Conservation (phyloP, 2,113 vertebrate genomes). For the Peromyscus californicus region DNA sequence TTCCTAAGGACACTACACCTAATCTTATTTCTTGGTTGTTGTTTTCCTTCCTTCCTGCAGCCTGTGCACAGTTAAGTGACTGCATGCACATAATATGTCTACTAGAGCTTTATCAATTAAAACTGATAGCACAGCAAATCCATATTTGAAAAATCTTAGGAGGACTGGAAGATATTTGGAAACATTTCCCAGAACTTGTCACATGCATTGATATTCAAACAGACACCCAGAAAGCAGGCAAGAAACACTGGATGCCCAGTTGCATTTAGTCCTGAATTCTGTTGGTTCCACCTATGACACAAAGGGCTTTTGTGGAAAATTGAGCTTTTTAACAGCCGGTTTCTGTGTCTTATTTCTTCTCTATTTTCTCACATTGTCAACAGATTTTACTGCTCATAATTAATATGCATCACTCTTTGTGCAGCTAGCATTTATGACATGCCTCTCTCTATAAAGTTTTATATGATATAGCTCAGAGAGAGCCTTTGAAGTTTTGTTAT, state of each 20-base stretch:
- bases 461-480: neutral
- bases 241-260: neutral
- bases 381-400: neutral
- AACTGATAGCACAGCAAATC: neutral
- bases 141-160: neutral
- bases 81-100: neutral
- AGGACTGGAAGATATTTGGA: neutral
- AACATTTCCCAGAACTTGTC: neutral
- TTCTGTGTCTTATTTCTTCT: neutral
- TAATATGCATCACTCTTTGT: neutral
- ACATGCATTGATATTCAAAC: neutral
- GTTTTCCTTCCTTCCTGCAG: neutral
- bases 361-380: neutral
- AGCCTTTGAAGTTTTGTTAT: neutral
- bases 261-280: neutral
- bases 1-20: neutral
- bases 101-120: neutral
- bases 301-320: neutral
- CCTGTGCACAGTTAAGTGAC: neutral
- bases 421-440: neutral
- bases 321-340: neutral
- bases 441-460: constrained; percentile 18
- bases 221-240: neutral
- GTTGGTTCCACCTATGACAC: neutral
- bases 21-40: neutral